Evolutionary conservation across 2,113 vertebrate genomes (phyloP), one percentile per base, ranked within the genome.

Genomic region (Pollachius pollachius): DNA sequence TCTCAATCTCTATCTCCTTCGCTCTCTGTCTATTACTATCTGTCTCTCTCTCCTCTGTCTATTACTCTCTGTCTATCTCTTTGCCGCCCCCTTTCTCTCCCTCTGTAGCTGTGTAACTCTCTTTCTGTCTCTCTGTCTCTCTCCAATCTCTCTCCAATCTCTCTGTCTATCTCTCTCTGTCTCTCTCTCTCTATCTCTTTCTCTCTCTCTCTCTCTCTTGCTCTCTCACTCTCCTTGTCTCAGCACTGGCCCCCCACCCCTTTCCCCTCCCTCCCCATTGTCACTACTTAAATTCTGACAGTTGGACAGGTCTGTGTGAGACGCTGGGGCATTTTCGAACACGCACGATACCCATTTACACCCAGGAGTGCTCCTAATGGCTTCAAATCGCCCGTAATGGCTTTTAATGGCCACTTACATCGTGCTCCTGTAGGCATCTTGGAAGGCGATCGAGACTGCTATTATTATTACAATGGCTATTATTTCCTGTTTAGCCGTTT

Each of bases 361-460:
- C 18, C 4, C 23, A 76, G 56, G 70, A 85, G 80, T 78, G 78
- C 80, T 85, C 72, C 73, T 84, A 88, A 88, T 85, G 87, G 85
- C 85, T 82, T 71, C 73, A 83, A 64, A 87, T 87, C 64, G 71
- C 78, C 73, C 69, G 9, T 87, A 87, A 88, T 85, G 81, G 85
- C 58, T 83, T 68, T 70, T 85, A 81, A 87, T 84, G 61, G 76
- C 65, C 76, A 74, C 81, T 78, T 83, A 73, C 67, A 15, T 64
- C 30, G 54, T 27, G 5, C 65, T 69, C 4, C 74, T 80, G 73
- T 71, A 71, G 74, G 19, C 76, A 67, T 73, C 81, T 79, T 59
- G 57, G 30, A 71, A 34, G 30, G 30, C 30, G 30, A 34, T 34
- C 30, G 30, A 34, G 30, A 34, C 30, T 34, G 30, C 30, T 34